Evolutionary conservation across 2,113 vertebrate genomes (phyloP).

Genomic region (Ia io): DNA sequence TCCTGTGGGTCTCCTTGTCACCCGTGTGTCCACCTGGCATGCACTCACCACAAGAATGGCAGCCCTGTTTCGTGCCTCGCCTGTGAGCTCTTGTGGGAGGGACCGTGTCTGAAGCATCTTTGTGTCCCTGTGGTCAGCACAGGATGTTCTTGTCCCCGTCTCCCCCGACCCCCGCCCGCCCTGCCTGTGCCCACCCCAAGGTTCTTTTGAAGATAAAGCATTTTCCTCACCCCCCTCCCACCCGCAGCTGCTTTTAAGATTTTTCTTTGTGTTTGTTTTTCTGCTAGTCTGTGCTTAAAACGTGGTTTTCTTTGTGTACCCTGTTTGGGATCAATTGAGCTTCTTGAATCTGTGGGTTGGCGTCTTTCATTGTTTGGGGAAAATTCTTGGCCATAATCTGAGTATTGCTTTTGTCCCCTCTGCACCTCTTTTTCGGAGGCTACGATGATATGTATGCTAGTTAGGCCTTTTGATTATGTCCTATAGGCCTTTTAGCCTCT

Average conservation of each 20-base stretch:
- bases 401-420: neutral
- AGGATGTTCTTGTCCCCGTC: neutral
- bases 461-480: neutral
- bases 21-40: rapidly evolving
- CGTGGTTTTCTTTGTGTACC: neutral
- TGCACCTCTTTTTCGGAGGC: neutral
- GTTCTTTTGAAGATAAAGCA: neutral
- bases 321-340: neutral
- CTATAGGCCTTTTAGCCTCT: neutral
- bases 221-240: too few relatives aligned
- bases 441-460: neutral
- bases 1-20: neutral
- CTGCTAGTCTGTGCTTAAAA: neutral
- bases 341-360: neutral
- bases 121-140: neutral
- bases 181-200: rapidly evolving
- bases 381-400: neutral
- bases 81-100: neutral
- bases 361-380: neutral
- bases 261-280: neutral
- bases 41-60: rapidly evolving
- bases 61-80: rapidly evolving
- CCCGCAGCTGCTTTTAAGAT: neutral
- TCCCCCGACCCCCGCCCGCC: rapidly evolving
- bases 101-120: rapidly evolving